Base-by-base conservation (phyloP, 2,888 invertebrate genomes). In the Linnaemya tessellans region DNA sequence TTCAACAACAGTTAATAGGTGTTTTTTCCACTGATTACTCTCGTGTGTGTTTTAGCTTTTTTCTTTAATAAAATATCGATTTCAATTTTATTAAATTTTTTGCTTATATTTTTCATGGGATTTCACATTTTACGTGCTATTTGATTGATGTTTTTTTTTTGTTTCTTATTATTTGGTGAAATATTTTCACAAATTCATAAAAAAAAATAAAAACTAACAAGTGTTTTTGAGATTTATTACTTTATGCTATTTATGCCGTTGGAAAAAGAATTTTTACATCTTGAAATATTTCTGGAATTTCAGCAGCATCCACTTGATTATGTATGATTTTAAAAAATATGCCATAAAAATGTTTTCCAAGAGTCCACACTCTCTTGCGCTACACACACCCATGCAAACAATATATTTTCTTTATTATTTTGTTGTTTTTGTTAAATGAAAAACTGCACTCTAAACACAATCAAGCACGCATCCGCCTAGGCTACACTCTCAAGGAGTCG, bases 71-170 rank as follows among this genome's bases (percentile, higher is more conserved):
- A 75, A 49, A 54, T 67, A 75, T 65, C 49, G 65, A 80, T 75
- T 80, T 71, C 56, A 70, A 51, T 65, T 75, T 41, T 51, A 46
- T 18, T 41, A 30, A 20, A 41, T 77, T 62, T 30, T 11, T 60
- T 56, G 60, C 15, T 77, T 13, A 20, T 60, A 64, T 35, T 38
- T 64, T 71, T 80, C 41, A 64, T 56, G 62, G 35, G 54, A 80
- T 84, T 75, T 80, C 65, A 80, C 75, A 84, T 78, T 77, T 75
- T 54, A 51, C 18, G n/a, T 56, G 56, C 46, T 68, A 62, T 58
- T 43, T 35, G n/a, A n/a, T 74, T 18, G 30, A 25, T 71, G 65
- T 80, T 56, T 62, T 49, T n/a, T 18, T 4, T 18, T n/a, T 20
- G 18, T 51, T 18, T 9, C 1, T 46, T 46, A 20, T 46, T 46